Conservation (phyloP, 1,140 invertebrate species). For the Sitodiplosis mosellana region DNA sequence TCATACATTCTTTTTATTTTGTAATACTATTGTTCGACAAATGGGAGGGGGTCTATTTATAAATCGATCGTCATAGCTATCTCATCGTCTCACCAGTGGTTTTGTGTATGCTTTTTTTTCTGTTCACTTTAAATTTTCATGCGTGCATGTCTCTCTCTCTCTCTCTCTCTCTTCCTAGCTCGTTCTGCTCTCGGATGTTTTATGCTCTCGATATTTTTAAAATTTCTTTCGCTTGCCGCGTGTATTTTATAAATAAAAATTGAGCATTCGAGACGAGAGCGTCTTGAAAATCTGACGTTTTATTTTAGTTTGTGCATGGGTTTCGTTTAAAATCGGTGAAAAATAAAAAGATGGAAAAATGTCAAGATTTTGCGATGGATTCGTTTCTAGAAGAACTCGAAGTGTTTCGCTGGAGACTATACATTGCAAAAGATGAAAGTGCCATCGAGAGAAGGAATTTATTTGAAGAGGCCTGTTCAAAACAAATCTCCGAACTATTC, state of each 20-base stretch:
- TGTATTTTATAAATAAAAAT: conserved; percentile 1
- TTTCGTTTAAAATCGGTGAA: neutral
- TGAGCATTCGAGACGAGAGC: neutral
- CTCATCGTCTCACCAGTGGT: neutral
- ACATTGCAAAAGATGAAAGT: conserved; percentile 1
- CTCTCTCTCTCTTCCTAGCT: neutral
- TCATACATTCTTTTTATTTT: no score
- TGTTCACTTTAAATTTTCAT: neutral
- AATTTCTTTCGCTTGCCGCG: neutral
- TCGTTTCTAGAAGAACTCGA: neutral
- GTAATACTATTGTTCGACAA: no score
- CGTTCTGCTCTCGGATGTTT: neutral
- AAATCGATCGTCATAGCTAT: neutral
- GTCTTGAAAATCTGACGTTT: neutral
- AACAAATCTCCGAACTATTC: conserved; percentile 1
- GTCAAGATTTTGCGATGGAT: neutral
- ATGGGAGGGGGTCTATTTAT: neutral
- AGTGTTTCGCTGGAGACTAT: neutral
- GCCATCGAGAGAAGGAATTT: neutral
- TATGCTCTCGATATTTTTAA: neutral
- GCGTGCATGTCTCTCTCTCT: neutral
- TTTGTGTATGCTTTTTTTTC: no score
- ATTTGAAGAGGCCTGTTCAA: neutral
- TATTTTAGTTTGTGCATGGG: neutral
- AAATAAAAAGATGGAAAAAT: conserved; percentile 1